A percentile compares a stretch with the other conserved stretches of the same genome.
phyloP scores from a whole-genome alignment of 2,797 vertebrate species.

The Spea hammondii region DNA sequence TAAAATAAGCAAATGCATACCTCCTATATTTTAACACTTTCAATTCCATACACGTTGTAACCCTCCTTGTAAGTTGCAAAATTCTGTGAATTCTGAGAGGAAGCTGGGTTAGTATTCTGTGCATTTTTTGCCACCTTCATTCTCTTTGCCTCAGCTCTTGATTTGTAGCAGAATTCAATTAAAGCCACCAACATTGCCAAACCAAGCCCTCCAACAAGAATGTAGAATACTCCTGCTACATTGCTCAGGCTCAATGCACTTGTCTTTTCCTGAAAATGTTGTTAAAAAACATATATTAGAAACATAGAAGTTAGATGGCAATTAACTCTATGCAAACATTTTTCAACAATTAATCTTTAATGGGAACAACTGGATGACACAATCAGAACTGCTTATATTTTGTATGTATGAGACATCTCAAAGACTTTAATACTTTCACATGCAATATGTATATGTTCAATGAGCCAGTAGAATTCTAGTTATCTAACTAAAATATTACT shows the following conservation, averaged over 20 bases:
- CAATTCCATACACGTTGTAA: conserved; percentile 99
- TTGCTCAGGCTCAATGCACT: conserved; percentile 99
- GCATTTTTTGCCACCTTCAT: conserved; percentile 99
- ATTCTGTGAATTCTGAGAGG: conserved; percentile 99
- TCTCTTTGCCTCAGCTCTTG: conserved; percentile 97
- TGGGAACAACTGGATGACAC: conserved; percentile 33
- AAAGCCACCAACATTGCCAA: conserved; percentile 99
- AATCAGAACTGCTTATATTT: conserved; percentile 11
- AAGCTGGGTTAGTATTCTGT: conserved; percentile 99
- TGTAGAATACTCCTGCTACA: conserved; percentile 99
- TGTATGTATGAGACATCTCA: neutral
- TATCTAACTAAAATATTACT: neutral
- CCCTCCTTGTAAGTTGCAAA: conserved; percentile 99
- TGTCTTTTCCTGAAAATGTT: conserved; percentile 94
- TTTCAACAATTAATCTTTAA: conserved; percentile 59
- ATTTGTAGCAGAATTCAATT: conserved; percentile 99
- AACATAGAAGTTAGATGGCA: conserved; percentile 54
- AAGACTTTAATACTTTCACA: neutral
- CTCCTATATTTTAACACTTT: conserved; percentile 99
- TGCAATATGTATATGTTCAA: neutral
- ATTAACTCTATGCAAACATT: conserved; percentile 59
- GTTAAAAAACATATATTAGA: conserved; percentile 78
- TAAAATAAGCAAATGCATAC: conserved; percentile 96
- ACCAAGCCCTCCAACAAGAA: conserved; percentile 98
- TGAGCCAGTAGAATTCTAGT: neutral